Conservation (phyloP, 2,113 vertebrate genomes). For the Corydoras maculifer region DNA sequence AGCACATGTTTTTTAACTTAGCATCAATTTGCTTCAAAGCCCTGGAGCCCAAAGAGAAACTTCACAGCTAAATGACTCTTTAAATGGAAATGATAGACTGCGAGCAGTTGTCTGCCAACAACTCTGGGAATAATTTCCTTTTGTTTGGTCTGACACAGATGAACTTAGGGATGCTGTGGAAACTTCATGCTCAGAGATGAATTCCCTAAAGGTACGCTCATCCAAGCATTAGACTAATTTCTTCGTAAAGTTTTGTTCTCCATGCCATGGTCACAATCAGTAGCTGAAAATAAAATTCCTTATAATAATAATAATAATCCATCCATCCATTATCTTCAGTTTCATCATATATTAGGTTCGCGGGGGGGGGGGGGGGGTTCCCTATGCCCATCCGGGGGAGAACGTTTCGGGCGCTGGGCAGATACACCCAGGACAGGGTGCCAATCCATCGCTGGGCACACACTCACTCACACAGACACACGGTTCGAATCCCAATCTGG, state of each 20-base stretch:
- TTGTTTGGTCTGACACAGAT: slow-evolving; percentile 21
- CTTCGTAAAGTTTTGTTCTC: background rate
- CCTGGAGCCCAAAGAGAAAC: background rate
- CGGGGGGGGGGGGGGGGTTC: too few species aligned
- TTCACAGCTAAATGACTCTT: slow-evolving; percentile 16
- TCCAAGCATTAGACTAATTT: background rate
- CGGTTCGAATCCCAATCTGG: too few species aligned
- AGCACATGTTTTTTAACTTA: background rate
- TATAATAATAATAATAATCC: background rate
- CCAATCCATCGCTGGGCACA: too few species aligned
- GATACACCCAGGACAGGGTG: too few species aligned
- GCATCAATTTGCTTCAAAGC: slow-evolving; percentile 1
- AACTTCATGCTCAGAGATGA: slow-evolving; percentile 8
- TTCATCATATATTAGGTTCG: too few species aligned
- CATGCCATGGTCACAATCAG: background rate
- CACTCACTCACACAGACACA: too few species aligned
- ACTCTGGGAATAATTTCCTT: slow-evolving; percentile 31
- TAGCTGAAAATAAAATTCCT: background rate
- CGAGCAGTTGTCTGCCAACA: slow-evolving; percentile 19
- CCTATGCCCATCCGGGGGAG: too few species aligned
- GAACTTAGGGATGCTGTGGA: slow-evolving; percentile 4
- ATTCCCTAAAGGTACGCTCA: slow-evolving; percentile 6
- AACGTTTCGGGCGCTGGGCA: too few species aligned
- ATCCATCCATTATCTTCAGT: too few species aligned
- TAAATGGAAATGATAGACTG: slow-evolving; percentile 19